Evolutionary conservation across 1,140 invertebrate genomes (phyloP).

Genomic region (Atta cephalotes): DNA sequence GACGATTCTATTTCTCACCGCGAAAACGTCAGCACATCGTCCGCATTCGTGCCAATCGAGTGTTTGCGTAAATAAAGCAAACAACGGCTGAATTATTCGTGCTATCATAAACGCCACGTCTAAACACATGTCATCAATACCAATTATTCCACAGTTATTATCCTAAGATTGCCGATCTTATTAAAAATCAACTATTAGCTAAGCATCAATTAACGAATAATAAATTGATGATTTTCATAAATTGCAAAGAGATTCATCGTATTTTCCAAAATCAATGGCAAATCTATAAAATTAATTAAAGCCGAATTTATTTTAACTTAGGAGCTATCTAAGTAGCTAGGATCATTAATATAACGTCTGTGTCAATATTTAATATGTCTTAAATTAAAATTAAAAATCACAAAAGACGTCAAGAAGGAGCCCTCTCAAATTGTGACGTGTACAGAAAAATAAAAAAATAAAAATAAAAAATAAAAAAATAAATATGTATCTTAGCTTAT

Average conservation of each 20-base stretch:
- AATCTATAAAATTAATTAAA: background rate
- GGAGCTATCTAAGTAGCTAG: no score
- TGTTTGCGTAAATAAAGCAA: conserved; percentile 32
- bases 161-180: background rate
- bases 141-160: background rate
- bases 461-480: no score
- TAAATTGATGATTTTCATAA: conserved; percentile 4
- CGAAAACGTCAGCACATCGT: background rate
- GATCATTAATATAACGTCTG: no score
- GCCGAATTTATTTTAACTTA: background rate
- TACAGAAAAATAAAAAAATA: no score
- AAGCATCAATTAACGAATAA: background rate
- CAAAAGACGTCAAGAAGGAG: no score
- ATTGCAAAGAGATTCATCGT: background rate
- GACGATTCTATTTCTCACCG: conserved; percentile 15
- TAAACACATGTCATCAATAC: background rate
- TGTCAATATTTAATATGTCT: no score
- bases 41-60: background rate
- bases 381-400: no score
- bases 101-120: background rate
- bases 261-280: background rate
- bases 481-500: no score
- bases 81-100: background rate
- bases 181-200: background rate
- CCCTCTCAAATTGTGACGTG: no score